Conservation (phyloP, 1,140 invertebrate genomes). For the Drosophila insularis region DNA sequence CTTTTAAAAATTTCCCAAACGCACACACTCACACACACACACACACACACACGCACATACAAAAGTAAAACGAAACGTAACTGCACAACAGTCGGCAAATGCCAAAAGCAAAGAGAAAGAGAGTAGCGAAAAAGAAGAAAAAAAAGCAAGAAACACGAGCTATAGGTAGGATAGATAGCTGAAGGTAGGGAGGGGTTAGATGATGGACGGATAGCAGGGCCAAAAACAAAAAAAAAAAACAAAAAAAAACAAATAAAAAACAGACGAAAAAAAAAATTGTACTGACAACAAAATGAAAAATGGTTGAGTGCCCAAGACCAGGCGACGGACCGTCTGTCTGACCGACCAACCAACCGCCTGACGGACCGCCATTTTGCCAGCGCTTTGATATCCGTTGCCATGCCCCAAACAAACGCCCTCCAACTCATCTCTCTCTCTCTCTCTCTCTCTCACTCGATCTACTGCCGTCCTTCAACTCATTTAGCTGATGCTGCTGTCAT, state of each 20-base stretch:
- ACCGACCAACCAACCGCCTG: neutral
- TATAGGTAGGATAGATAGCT: neutral
- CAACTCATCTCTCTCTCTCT: neutral
- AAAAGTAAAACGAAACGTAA: conserved; percentile 20
- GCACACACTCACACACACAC: conserved; percentile 54
- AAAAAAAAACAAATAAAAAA: neutral
- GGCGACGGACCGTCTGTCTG: conserved; percentile 30
- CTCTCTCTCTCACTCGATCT: neutral
- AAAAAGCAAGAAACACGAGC: conserved; percentile 14
- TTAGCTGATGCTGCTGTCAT: conserved; percentile 73
- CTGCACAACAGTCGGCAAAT: conserved; percentile 33
- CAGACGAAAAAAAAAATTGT: conserved; percentile 24
- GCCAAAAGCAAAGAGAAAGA: conserved; percentile 9
- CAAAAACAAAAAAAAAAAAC: neutral
- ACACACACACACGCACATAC: conserved; percentile 39
- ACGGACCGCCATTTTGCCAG: conserved; percentile 66
- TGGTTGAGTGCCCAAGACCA: conserved; percentile 57
- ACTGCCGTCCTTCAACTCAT: conserved; percentile 71
- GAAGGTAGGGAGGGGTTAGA: neutral
- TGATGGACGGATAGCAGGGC: neutral
- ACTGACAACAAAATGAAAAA: conserved; percentile 41
- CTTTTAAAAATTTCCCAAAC: conserved; percentile 81
- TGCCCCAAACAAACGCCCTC: neutral
- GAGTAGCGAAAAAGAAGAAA: conserved; percentile 17
- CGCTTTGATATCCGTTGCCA: conserved; percentile 65